Base-by-base conservation (phyloP, 2,797 vertebrate species). In the Sternarchorhynchus goeldii region DNA sequence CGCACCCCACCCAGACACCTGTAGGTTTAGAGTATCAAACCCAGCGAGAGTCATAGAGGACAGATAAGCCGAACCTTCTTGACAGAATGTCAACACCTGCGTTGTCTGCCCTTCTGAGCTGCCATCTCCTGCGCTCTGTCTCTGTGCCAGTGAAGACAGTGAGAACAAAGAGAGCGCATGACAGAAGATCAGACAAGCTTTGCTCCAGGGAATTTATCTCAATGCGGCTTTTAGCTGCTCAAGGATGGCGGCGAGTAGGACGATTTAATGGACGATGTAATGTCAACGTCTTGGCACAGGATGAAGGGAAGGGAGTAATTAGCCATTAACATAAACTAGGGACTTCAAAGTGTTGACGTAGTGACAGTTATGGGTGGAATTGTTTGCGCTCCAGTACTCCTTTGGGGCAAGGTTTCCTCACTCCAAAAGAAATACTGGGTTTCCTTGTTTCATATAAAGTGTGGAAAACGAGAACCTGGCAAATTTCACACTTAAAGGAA, bases 41-140 rank as follows among this genome's bases (percentile, higher is more conserved):
- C 56, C 76, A 74, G 59, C 8, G 3, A 70, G 63, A 73, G 76
- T 78, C 10, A 32, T 36, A 58, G 67, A 62, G 55, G 71, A 79
- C 75, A 62, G 18, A 81, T 68, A 80, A 77, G 82, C 69, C 81
- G 83, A 86, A 76, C 73, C 82, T 68, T 82, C 75, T 73, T 58
- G 25, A 64, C 80, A 70, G 70, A 65, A 78, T 63, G 71, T 84
- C 82, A 84, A 68, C 65, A 21, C 77, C 73, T 81, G 78, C 77
- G 62, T 76, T 82, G 75, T 64, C 64, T 73, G 72, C 76, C 69
- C 62, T 55, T 72, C 65, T 63, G 73, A 80, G 77, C 79, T 76
- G 80, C 67, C 82, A 80, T 82, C 76, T 78, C 67, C 64, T 53
- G 21, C 64, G 66, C 55, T 21, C 73, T 21, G 41, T 79, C 65